Percentiles rank a stretch among this genome's conserved stretches.
Evolutionary conservation across 1,140 invertebrate genomes (phyloP).

Genomic region (Musca vetustissima): DNA sequence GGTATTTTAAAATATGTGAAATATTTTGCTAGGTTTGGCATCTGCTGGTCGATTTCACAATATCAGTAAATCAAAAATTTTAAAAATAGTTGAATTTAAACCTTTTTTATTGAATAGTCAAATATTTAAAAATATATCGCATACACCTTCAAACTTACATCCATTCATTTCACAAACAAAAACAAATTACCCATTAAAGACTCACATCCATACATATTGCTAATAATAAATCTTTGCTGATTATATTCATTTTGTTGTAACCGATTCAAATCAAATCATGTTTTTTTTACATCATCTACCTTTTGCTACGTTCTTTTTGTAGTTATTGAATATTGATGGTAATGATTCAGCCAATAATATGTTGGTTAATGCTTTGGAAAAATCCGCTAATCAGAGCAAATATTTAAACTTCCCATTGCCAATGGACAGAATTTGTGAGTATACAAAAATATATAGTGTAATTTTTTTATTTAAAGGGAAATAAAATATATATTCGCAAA

Average conservation of each 20-base stretch:
- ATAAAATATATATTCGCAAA: neutral
- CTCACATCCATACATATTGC: neutral
- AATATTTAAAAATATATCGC: no score
- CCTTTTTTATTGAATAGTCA: no score
- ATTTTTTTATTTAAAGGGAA: neutral
- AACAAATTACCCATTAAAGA: no score
- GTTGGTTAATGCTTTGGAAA: slow-evolving; percentile 61
- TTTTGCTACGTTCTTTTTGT: slow-evolving; percentile 37
- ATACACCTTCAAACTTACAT: no score
- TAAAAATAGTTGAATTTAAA: no score
- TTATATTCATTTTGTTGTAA: neutral
- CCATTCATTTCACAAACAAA: no score
- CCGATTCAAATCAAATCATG: neutral
- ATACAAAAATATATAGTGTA: slow-evolving; percentile 21
- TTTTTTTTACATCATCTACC: slow-evolving; percentile 19
- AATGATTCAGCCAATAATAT: slow-evolving; percentile 52
- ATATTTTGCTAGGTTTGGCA: no score
- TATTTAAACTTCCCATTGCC: slow-evolving; percentile 51
- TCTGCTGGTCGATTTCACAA: no score
- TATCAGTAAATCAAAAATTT: no score
- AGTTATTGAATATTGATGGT: slow-evolving; percentile 54
- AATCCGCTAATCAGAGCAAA: slow-evolving; percentile 67
- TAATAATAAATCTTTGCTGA: slow-evolving; percentile 2
- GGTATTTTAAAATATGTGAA: no score
- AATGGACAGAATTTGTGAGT: slow-evolving; percentile 52